These are phyloP conservation scores for Aproaerema taeniolella DNA, from an alignment of 2,888 invertebrate genomes.

Conservation along the genomic window DNA sequence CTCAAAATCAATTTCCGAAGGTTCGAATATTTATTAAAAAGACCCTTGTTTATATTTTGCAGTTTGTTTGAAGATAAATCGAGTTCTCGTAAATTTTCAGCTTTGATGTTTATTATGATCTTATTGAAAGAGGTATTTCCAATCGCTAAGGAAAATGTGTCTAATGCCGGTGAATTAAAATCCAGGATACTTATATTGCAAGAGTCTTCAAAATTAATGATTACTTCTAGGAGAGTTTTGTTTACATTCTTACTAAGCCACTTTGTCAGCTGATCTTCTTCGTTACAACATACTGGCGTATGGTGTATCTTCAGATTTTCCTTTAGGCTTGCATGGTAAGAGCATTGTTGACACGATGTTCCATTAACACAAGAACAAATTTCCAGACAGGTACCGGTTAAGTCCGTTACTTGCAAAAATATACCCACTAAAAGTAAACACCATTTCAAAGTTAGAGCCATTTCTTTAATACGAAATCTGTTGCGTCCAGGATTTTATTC, in stretches of 20 bases:
- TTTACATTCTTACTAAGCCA: conserved; percentile 45
- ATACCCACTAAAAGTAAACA: conserved; percentile 53
- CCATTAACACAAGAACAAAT: conserved; percentile 44
- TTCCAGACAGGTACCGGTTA: conserved; percentile 49
- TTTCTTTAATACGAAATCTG: conserved; percentile 35
- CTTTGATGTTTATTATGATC: conserved; percentile 46
- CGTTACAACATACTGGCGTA: conserved; percentile 49
- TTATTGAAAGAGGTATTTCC: conserved; percentile 49
- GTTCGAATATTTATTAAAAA: conserved; percentile 74
- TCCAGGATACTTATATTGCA: conserved; percentile 44
- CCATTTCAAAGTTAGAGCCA: conserved; percentile 55
- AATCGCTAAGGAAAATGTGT: conserved; percentile 47
- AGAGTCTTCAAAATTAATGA: conserved; percentile 33
- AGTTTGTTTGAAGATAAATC: conserved; percentile 80
- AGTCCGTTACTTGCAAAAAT: conserved; percentile 51
- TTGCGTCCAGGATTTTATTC: conserved; percentile 37
- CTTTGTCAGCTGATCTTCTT: conserved; percentile 31
- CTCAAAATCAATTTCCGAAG: conserved; percentile 82
- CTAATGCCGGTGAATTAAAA: conserved; percentile 44
- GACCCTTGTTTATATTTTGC: conserved; percentile 62
- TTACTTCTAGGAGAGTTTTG: conserved; percentile 49
- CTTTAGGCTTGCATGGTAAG: conserved; percentile 51
- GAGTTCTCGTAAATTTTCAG: conserved; percentile 67
- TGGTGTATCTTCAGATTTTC: conserved; percentile 42
- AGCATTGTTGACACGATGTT: conserved; percentile 48